phyloP scores from a whole-genome alignment of 2,113 vertebrate species.

The Varanus salvator region DNA sequence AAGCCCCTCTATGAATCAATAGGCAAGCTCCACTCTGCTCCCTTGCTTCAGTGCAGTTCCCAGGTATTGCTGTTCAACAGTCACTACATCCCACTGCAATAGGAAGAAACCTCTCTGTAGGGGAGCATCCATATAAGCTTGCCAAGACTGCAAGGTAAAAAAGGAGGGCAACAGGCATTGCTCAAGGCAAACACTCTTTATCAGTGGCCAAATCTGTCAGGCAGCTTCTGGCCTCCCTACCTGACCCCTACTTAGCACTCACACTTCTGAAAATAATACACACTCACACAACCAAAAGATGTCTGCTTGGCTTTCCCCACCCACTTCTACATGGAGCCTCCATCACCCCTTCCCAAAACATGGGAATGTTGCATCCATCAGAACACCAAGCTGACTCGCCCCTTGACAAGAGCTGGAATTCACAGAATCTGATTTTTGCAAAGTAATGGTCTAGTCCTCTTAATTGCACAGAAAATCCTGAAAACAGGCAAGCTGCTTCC shows the following conservation, averaged over 20 bases:
- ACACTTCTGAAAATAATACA: not conserved
- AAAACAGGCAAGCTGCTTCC: not conserved
- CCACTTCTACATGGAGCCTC: not conserved
- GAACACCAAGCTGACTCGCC: not conserved
- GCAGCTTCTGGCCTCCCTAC: not conserved
- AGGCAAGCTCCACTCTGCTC: not conserved
- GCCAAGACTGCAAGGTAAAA: not conserved
- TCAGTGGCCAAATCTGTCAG: not conserved
- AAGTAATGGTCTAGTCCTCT: not conserved
- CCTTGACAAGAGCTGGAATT: not conserved
- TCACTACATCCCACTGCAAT: not conserved
- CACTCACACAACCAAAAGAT: not conserved
- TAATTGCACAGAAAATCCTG: not conserved
- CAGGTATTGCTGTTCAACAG: not conserved
- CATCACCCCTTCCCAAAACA: not conserved
- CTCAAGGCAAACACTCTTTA: not conserved
- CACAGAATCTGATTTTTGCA: not conserved
- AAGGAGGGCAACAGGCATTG: not conserved
- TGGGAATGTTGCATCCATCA: not conserved
- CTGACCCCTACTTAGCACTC: not conserved
- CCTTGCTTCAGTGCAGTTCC: not conserved
- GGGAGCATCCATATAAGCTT: not conserved
- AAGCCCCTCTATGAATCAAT: not conserved
- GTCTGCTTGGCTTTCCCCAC: not conserved
- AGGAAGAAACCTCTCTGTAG: not conserved